A percentile compares a stretch with the other conserved stretches of the same genome.
Conservation (phyloP, 2,888 invertebrate genomes). For the Dastarcus helophoroides region DNA sequence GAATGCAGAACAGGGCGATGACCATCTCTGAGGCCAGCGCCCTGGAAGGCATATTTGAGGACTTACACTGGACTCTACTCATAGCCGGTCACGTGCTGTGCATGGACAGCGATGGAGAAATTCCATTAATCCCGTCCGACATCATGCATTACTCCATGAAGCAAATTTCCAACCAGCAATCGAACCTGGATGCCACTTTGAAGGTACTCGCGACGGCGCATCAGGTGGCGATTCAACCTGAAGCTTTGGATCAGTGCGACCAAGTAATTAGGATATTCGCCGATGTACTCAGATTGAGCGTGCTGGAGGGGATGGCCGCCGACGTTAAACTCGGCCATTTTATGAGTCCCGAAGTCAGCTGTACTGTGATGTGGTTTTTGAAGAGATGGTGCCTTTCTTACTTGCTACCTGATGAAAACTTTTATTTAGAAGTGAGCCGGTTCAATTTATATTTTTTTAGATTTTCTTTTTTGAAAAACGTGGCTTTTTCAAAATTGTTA, state of each 20-base stretch:
- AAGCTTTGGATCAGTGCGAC: constrained; percentile 34
- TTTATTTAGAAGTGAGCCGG: constrained; percentile 42
- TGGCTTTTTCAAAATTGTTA: not conserved
- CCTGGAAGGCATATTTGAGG: constrained; percentile 65
- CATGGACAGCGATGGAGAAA: constrained; percentile 56
- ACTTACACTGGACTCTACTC: constrained; percentile 81
- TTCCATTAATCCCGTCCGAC: constrained; percentile 52
- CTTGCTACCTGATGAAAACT: constrained; percentile 50
- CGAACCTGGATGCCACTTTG: constrained; percentile 31
- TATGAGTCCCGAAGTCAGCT: constrained; percentile 70
- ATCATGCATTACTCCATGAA: constrained; percentile 49
- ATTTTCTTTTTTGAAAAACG: not conserved
- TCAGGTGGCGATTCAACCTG: constrained; percentile 38
- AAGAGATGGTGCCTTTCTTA: constrained; percentile 67
- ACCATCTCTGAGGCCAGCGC: constrained; percentile 28
- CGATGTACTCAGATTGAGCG: constrained; percentile 60
- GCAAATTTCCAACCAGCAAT: constrained; percentile 33
- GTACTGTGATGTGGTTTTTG: constrained; percentile 68
- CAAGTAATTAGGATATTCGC: constrained; percentile 51
- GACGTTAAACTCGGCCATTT: constrained; percentile 53
- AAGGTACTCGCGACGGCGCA: constrained; percentile 35
- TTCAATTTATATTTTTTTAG: too few relatives aligned
- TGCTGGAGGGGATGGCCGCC: constrained; percentile 60
- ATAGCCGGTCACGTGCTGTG: constrained; percentile 59
- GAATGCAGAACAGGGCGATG: constrained; percentile 33